Base-by-base conservation (phyloP, 2,888 invertebrate genomes). In the Sinodicranocentrus sp. region DNA sequence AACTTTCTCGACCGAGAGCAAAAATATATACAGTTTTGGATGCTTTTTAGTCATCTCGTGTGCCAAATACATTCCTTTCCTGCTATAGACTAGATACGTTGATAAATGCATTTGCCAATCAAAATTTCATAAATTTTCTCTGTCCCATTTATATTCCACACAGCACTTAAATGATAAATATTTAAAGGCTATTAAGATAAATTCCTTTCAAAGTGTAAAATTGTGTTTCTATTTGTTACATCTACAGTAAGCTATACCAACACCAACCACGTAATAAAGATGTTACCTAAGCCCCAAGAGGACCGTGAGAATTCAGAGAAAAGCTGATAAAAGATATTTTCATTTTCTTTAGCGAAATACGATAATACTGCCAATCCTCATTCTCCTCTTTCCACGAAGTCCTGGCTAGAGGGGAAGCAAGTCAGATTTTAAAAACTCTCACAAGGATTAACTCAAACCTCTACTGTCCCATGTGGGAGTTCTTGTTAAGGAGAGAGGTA, bases 331-430 rank as follows among this genome's bases (percentile, higher is more conserved):
- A n/a, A 17, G n/a, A 10, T 52, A 5, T 17, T 52, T 5, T 17
- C 19, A 13, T 28, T 59, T 59, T 63, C 28, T 17, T 33, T 63
- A n/a, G 26, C n/a, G n/a, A 63, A 63, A 26, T 28, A 25, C 23
- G 28, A 33, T 63, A 63, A 63, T 17, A 63, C 25, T 63, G 63
- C 28, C 63, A 63, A 63, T 63, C 63, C 63, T 63, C 59, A 59
- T 59, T 59, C 59, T 23, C n/a, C n/a, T 23, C 33, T 28, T 63
- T n/a, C 19, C 63, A 21, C 13, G 26, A 63, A 63, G 63, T 52
- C n/a, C 52, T 3, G 6, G 5, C 10, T 52, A 17, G 6, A 6
- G 5, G n/a, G 10, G 5, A 52, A 17, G 5, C 52, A 52, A 52
- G 3, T n/a, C 52, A 52, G 19, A 15, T 52, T 52, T 52, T 52